Conservation (phyloP, 2,888 invertebrate genomes). For the Julus scanicus region DNA sequence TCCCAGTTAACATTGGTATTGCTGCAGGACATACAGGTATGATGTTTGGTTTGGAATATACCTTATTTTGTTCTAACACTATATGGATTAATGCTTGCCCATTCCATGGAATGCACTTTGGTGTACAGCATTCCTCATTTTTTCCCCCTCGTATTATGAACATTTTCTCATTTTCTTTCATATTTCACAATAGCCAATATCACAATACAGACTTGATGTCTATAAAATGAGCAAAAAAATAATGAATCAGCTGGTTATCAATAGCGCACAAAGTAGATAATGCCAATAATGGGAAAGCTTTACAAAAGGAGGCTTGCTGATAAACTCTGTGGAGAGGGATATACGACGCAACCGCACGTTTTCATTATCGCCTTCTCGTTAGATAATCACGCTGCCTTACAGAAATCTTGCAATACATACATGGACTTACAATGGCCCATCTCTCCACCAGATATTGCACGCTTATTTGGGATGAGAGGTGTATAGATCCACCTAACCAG, state of each 20-base stretch:
- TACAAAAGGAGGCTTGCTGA: not conserved
- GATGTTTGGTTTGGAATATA: no score
- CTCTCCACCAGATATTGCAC: not conserved
- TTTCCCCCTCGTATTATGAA: not conserved
- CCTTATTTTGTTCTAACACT: no score
- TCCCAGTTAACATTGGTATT: no score
- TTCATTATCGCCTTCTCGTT: slow-evolving; percentile 9
- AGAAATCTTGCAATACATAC: not conserved
- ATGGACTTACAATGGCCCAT: not conserved
- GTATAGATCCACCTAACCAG: not conserved
- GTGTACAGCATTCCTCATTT: not conserved
- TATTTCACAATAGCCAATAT: not conserved
- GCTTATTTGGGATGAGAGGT: not conserved
- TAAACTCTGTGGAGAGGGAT: not conserved
- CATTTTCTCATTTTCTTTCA: not conserved
- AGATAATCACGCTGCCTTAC: slow-evolving; percentile 1
- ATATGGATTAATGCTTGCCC: no score
- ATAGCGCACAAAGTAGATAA: not conserved
- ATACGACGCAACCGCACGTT: not conserved
- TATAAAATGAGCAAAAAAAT: not conserved
- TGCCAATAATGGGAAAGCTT: not conserved
- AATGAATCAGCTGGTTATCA: slow-evolving; percentile 8
- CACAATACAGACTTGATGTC: not conserved
- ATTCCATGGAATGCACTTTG: no score
- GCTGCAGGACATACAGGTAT: no score